Percentiles rank a stretch among this genome's conserved stretches.
These are phyloP conservation scores for Galago senegalensis DNA, from an alignment of 2,797 vertebrate species.

Conservation along the genomic window DNA sequence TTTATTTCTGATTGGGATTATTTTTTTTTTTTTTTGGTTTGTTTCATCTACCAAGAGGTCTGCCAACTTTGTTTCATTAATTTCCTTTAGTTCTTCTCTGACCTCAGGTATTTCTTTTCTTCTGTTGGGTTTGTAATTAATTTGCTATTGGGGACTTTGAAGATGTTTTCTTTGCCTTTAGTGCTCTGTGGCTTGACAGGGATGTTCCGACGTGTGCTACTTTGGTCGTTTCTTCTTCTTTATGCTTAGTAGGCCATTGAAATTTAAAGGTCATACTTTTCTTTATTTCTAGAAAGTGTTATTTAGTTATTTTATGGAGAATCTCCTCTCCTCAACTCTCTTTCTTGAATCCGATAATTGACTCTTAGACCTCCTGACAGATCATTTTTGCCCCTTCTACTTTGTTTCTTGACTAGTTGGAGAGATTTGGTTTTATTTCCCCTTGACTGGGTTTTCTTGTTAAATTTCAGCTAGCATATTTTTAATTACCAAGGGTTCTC, in stretches of 20 bases:
- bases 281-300: background rate
- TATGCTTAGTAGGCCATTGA: background rate
- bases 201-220: background rate
- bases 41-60: no score
- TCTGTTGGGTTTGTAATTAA: no score
- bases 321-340: background rate
- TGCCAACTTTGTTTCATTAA: no score
- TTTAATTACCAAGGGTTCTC: background rate
- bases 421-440: conserved; percentile 18
- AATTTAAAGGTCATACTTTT: conserved; percentile 8
- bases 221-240: background rate
- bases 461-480: background rate
- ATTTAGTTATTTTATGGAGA: background rate
- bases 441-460: background rate
- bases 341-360: background rate
- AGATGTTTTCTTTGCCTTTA: background rate
- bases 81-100: no score
- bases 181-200: background rate
- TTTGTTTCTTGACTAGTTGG: background rate
- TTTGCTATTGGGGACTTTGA: background rate
- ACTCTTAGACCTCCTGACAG: background rate
- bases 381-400: background rate
- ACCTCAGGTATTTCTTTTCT: no score
- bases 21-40: no score
- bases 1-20: no score